These are phyloP conservation scores for Drosophila sproati DNA, from an alignment of 1,140 invertebrate species.

Conservation along the genomic window DNA sequence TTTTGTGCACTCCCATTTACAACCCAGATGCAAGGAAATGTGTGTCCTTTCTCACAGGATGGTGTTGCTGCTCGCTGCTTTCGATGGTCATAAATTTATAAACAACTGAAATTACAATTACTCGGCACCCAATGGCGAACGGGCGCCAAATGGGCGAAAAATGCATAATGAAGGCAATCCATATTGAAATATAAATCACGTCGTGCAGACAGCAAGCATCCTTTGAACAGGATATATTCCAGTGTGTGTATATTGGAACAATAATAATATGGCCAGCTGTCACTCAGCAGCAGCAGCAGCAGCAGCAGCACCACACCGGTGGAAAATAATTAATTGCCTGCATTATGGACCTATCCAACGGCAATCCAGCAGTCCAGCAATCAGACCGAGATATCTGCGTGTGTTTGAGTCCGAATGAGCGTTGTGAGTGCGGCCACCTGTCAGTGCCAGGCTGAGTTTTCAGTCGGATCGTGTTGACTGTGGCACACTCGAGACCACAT, in stretches of 20 bases:
- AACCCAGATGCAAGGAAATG: background rate
- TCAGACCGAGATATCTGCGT: background rate
- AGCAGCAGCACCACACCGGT: conserved; percentile 37
- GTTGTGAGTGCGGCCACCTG: conserved; percentile 60
- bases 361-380: conserved; percentile 1
- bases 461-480: background rate
- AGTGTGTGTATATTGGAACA: conserved; percentile 51
- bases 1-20: conserved; percentile 70
- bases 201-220: conserved; percentile 47
- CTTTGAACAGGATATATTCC: conserved; percentile 15
- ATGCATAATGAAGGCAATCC: conserved; percentile 80
- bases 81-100: conserved; percentile 82
- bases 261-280: conserved; percentile 76
- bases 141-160: conserved; percentile 60
- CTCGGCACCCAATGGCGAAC: conserved; percentile 25
- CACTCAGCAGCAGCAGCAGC: conserved; percentile 43
- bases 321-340: conserved; percentile 80
- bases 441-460: conserved; percentile 51
- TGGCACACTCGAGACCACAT: conserved; percentile 11
- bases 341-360: conserved; percentile 50
- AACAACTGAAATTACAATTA: conserved; percentile 82
- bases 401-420: background rate
- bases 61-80: conserved; percentile 42
- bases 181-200: conserved; percentile 80
- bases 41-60: conserved; percentile 14